These are phyloP conservation scores for Noctilio leporinus DNA, from an alignment of 2,113 vertebrate species.

Conservation along the genomic window DNA sequence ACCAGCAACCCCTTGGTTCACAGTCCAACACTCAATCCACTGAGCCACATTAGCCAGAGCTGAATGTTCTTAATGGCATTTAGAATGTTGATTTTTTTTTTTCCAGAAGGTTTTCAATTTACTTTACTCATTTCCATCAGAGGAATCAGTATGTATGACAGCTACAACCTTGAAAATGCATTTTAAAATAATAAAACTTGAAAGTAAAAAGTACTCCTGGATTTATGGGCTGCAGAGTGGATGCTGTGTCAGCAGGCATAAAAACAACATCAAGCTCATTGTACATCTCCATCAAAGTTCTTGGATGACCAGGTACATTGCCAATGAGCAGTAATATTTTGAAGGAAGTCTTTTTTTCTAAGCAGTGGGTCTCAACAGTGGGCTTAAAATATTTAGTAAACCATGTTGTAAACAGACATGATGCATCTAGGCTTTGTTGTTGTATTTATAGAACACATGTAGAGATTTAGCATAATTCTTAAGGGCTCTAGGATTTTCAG, in stretches of 20 bases:
- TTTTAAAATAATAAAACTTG: background rate
- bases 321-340: background rate
- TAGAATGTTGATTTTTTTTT: background rate
- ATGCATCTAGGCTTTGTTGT: background rate
- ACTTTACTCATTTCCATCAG: background rate
- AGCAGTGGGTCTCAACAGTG: background rate
- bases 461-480: no score
- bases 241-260: background rate
- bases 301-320: background rate
- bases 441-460: no score
- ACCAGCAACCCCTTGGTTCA: no score
- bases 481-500: no score
- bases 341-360: background rate
- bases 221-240: background rate
- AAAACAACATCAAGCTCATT: background rate
- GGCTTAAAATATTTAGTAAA: background rate
- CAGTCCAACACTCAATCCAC: no score
- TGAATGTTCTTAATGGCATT: background rate
- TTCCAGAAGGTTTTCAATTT: background rate
- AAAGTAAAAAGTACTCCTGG: background rate
- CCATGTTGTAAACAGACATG: background rate
- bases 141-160: background rate
- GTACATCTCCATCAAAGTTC: background rate
- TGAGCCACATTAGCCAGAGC: no score
- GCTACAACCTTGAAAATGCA: background rate